These are phyloP conservation scores for Desoria tigrina DNA, from an alignment of 2,888 invertebrate genomes.

Conservation along the genomic window DNA sequence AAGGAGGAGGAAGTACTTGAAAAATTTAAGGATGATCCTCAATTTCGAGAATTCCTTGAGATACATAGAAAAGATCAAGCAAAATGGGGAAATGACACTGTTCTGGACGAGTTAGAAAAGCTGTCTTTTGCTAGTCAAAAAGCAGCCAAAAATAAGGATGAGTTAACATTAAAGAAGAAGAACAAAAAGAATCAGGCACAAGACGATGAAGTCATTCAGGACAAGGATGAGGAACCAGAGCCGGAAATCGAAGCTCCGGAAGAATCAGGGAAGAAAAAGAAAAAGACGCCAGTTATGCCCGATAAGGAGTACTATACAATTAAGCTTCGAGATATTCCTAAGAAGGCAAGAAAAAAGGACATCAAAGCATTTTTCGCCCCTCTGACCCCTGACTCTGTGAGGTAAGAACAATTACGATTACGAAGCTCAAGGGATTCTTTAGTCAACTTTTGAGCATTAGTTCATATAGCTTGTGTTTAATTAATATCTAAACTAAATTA, in stretches of 20 bases:
- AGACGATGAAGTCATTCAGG: constrained; percentile 53
- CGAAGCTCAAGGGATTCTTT: not conserved
- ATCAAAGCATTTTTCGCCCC: constrained; percentile 83
- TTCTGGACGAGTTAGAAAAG: constrained; percentile 54
- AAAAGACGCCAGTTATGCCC: constrained; percentile 55
- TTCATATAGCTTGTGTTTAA: too few species aligned
- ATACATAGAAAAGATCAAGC: constrained; percentile 66
- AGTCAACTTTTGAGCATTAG: too few species aligned
- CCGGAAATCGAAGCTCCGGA: not conserved
- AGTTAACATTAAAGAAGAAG: constrained; percentile 49
- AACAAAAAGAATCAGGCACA: constrained; percentile 52
- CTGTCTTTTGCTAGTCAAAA: constrained; percentile 46
- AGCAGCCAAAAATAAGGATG: constrained; percentile 40
- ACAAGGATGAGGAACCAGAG: constrained; percentile 14
- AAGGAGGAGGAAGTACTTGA: constrained; percentile 68
- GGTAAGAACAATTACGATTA: constrained; percentile 56
- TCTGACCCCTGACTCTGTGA: constrained; percentile 73
- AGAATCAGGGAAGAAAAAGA: too few species aligned
- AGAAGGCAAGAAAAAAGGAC: constrained; percentile 77
- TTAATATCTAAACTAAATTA: too few species aligned
- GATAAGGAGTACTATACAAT: constrained; percentile 63
- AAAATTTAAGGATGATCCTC: constrained; percentile 81
- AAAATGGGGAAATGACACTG: constrained; percentile 50
- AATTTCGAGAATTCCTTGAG: constrained; percentile 85
- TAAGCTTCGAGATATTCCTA: constrained; percentile 76